Evolutionary conservation across 2,113 vertebrate genomes (phyloP).

Genomic region (Rutilus rutilus): DNA sequence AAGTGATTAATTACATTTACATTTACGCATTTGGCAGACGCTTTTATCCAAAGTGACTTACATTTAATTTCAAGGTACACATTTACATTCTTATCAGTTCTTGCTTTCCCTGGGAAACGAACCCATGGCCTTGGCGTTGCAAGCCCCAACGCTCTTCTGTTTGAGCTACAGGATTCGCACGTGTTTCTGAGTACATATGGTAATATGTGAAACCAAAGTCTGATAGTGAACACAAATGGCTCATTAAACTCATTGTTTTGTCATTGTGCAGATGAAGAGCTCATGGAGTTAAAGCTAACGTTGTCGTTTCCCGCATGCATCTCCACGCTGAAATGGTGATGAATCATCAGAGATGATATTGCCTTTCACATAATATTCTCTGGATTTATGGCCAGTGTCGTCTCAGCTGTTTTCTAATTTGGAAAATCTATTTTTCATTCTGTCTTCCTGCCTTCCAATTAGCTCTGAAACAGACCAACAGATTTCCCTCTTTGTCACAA

Average conservation of each 20-base stretch:
- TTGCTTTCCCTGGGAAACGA: no score
- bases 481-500: background rate
- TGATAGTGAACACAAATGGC: background rate
- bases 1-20: background rate
- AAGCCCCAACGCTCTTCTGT: no score
- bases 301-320: background rate
- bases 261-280: background rate
- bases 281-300: constrained; percentile 11
- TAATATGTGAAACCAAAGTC: background rate
- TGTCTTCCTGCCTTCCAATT: constrained; percentile 37
- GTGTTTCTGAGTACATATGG: background rate
- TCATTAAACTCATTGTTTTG: background rate
- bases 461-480: constrained; percentile 30
- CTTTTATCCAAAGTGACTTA: no score
- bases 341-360: constrained; percentile 12
- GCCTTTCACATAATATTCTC: constrained; percentile 2
- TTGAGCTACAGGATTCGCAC: background rate
- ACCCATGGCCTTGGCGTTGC: no score
- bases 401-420: constrained; percentile 6
- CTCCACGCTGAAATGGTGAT: background rate
- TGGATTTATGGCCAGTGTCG: background rate
- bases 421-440: constrained; percentile 28
- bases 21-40: no score
- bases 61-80: no score
- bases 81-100: no score